Evolutionary conservation across 1,140 invertebrate genomes (phyloP).

Genomic region (Diabrotica virgifera): DNA sequence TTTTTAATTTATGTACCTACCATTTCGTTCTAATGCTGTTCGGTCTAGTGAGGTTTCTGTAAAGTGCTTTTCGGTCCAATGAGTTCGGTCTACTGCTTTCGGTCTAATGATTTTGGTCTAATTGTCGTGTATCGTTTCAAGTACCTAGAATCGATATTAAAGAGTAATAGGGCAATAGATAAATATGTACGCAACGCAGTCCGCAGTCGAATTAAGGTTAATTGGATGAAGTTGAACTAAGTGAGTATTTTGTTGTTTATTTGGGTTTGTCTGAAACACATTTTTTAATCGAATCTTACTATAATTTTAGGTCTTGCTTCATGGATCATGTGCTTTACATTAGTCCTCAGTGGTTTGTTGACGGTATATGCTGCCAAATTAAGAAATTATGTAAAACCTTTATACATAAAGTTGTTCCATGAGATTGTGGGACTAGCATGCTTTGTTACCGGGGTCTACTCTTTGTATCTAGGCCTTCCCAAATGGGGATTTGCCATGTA

Average conservation of each 20-base stretch:
- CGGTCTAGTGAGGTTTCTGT: too few relatives aligned
- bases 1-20: too few relatives aligned
- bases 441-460: slow-evolving; percentile 32
- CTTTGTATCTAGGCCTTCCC: slow-evolving; percentile 32
- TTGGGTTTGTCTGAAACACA: background rate
- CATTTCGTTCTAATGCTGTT: too few relatives aligned
- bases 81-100: too few relatives aligned
- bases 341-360: slow-evolving; percentile 25
- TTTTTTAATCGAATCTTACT: background rate
- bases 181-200: background rate
- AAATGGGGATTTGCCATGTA: slow-evolving; percentile 12
- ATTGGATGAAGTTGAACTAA: too few relatives aligned
- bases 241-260: too few relatives aligned
- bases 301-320: slow-evolving; percentile 34
- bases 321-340: slow-evolving; percentile 29
- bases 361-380: slow-evolving; percentile 28
- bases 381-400: slow-evolving; percentile 8
- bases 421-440: slow-evolving; percentile 32
- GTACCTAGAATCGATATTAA: background rate
- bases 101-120: too few relatives aligned
- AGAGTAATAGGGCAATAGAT: background rate
- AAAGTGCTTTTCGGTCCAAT: too few relatives aligned
- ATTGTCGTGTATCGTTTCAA: background rate
- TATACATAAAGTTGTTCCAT: slow-evolving; percentile 32
- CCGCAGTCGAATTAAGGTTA: too few relatives aligned